A percentile compares a stretch with the other conserved stretches of the same genome.
phyloP scores from a whole-genome alignment of 2,888 invertebrate species.

The Sussaba pulchella region DNA sequence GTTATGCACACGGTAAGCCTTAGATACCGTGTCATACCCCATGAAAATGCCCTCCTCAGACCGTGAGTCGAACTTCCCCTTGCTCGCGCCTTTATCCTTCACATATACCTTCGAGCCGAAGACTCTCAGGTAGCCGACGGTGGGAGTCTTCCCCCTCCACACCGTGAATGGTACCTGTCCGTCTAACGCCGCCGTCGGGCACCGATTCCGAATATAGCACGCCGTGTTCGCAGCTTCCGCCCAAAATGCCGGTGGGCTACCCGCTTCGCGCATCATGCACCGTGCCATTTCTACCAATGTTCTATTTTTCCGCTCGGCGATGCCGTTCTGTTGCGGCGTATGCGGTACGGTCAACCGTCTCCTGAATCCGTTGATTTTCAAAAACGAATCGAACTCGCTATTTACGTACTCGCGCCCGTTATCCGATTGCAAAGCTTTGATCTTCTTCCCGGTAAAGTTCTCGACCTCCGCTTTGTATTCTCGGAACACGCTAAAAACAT shows the following conservation, averaged over 20 bases:
- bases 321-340: constrained; percentile 45
- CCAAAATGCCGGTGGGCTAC: constrained; percentile 21
- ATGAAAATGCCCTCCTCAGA: too few relatives aligned
- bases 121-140: background rate
- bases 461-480: constrained; percentile 39
- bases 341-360: too few relatives aligned
- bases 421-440: constrained; percentile 25
- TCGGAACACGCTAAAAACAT: constrained; percentile 15
- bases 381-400: constrained; percentile 23
- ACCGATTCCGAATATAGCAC: constrained; percentile 24
- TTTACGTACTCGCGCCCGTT: too few relatives aligned
- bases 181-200: constrained; percentile 5
- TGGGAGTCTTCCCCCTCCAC: constrained; percentile 9
- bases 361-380: constrained; percentile 9
- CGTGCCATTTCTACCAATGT: too few relatives aligned
- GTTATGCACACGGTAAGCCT: constrained; percentile 34
- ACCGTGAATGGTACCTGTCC: constrained; percentile 18
- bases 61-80: constrained; percentile 46
- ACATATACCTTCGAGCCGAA: constrained; percentile 33
- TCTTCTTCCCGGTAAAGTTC: constrained; percentile 29
- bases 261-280: constrained; percentile 25
- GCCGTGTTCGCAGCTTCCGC: constrained; percentile 41
- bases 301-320: constrained; percentile 32
- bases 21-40: constrained; percentile 41
- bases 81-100: constrained; percentile 16